Conservation (phyloP, 2,888 invertebrate species). For the Drosophila longiperda region DNA sequence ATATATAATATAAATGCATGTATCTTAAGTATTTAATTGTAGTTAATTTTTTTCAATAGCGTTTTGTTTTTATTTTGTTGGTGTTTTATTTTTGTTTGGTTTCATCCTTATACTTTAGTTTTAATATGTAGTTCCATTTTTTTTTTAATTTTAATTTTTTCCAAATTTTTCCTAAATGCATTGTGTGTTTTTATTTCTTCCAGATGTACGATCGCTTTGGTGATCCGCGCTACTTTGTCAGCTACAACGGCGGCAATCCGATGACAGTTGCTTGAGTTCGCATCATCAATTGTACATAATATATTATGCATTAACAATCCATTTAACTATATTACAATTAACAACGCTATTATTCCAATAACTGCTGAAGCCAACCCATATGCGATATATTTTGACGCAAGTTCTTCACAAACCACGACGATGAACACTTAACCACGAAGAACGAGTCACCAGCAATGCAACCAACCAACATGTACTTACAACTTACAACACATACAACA, state of each 20-base stretch:
- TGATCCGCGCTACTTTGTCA: slow-evolving; percentile 83
- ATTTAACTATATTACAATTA: slow-evolving; percentile 27
- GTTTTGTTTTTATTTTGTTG: slow-evolving; percentile 52
- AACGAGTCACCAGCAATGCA: slow-evolving; percentile 20
- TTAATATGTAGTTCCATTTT: background rate
- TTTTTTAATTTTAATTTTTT: background rate
- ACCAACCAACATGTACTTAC: slow-evolving; percentile 26
- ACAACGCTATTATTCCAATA: slow-evolving; percentile 47
- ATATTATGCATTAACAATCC: slow-evolving; percentile 14
- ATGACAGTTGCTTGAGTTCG: slow-evolving; percentile 82
- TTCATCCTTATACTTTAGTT: slow-evolving; percentile 1
- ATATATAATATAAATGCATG: slow-evolving; percentile 31
- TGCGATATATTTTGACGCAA: slow-evolving; percentile 48
- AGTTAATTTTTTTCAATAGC: slow-evolving; percentile 3
- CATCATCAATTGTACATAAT: slow-evolving; percentile 49
- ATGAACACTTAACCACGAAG: slow-evolving; percentile 26
- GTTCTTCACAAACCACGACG: slow-evolving; percentile 26
- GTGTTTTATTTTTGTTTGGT: slow-evolving; percentile 17
- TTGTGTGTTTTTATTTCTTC: slow-evolving; percentile 48
- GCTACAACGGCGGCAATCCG: slow-evolving; percentile 81
- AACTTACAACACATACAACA: slow-evolving; percentile 9
- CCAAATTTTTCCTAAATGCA: slow-evolving; percentile 12
- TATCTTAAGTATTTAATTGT: slow-evolving; percentile 1
- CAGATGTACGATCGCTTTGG: slow-evolving; percentile 83
- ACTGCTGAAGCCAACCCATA: slow-evolving; percentile 26